Evolutionary conservation across 2,797 vertebrate species (phyloP), one percentile per base, ranked within the genome.

Genomic region (Trachops cirrhosus): DNA sequence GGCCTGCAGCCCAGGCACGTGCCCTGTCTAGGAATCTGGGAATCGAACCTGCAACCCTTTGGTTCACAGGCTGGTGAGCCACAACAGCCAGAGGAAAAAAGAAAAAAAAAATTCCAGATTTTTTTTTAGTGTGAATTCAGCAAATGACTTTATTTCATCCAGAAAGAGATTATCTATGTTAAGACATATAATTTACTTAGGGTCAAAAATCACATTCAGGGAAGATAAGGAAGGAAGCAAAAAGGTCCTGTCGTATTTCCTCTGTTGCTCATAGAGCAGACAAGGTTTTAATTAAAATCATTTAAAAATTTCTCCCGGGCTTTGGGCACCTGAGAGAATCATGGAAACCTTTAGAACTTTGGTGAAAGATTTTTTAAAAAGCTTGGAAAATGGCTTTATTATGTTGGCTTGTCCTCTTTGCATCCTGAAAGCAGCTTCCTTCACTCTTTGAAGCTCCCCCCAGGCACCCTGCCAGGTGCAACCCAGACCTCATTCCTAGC

Each of bases 381-480:
- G 50, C 46, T 67, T 32, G 88, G 32, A 62, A 83, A 88, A 80
- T 41, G 77, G 50, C 75, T 89, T 67, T n/a, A 86, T 91, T 34
- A 41, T 79, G 29, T 68, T 59, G 5, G 32, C 26, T 59, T 34
- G 32, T 75, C 74, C 73, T 94, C 32, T 59, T 21, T 75, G 74
- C 74, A 77, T 26, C 74, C 83, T 73, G 64, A 90, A 85, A 59
- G n/a, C 75, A 68, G 59, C 37, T 67, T 77, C 62, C 62, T 88
- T 83, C 2, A 0, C 21, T 71, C 85, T 96, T 67, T 91, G 94
- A 90, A 91, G 90, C 57, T 68, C 67, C 54, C 54, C 34, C 67
- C 79, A 62, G 94, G 92, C 80, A 9, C 18, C 6, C 24, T 12
- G 95, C 90, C 96, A 96, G 93, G 96, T 96, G 96, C 14, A 24